Conservation (phyloP, 2,888 invertebrate genomes). For the Portevinia maculata region DNA sequence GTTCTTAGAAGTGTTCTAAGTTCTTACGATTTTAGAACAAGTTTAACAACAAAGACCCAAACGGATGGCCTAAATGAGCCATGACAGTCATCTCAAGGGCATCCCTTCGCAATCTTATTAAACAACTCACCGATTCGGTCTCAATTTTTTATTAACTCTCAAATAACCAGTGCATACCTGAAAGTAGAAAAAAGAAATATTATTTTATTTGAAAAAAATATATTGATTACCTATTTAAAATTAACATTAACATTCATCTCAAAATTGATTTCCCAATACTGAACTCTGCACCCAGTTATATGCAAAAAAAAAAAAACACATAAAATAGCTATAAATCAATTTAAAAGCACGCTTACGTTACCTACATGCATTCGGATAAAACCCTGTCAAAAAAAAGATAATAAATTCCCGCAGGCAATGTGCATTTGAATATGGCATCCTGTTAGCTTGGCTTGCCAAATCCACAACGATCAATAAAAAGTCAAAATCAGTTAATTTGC, state of each 20-base stretch:
- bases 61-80: no score
- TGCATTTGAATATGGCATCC: conserved; percentile 66
- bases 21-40: no score
- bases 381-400: conserved; percentile 4
- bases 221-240: conserved; percentile 11
- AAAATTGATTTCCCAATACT: conserved; percentile 15
- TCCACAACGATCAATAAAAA: conserved; percentile 16
- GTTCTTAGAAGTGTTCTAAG: no score
- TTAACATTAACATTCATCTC: conserved; percentile 10
- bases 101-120: background rate
- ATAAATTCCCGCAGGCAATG: conserved; percentile 33
- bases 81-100: no score
- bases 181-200: conserved; percentile 42
- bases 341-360: conserved; percentile 24
- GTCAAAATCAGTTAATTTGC: conserved; percentile 40
- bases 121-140: conserved; percentile 14
- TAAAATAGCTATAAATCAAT: conserved; percentile 34
- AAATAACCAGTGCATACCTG: conserved; percentile 49
- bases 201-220: conserved; percentile 2
- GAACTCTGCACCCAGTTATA: conserved; percentile 5
- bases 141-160: background rate
- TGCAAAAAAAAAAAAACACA: conserved; percentile 3
- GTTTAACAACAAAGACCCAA: no score
- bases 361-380: conserved; percentile 16
- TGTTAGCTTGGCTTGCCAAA: conserved; percentile 56